These are phyloP conservation scores for Sander lucioperca DNA, from an alignment of 2,113 vertebrate species.

Conservation along the genomic window DNA sequence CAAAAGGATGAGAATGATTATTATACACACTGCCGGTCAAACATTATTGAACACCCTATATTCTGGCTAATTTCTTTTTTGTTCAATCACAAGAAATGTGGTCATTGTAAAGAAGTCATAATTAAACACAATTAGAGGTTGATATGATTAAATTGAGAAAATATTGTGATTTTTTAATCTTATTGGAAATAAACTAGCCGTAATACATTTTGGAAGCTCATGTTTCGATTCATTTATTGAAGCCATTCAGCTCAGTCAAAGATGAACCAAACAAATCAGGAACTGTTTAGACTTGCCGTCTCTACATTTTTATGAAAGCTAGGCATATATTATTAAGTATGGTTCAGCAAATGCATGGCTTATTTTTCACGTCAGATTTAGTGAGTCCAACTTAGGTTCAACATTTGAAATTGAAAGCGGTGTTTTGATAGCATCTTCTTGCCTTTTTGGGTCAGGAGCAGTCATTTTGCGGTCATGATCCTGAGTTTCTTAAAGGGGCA, in stretches of 20 bases:
- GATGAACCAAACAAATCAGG: not conserved
- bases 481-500: conserved; percentile 8
- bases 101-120: not conserved
- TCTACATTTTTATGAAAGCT: not conserved
- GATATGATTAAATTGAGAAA: not conserved
- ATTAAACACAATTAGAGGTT: not conserved
- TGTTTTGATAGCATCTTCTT: conserved; percentile 1
- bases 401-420: not conserved
- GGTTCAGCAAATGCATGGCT: not conserved
- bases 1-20: conserved; percentile 4
- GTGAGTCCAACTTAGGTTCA: not conserved
- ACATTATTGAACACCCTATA: conserved; percentile 33
- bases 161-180: not conserved
- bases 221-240: not conserved
- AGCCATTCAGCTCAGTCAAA: not conserved
- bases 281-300: not conserved
- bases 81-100: conserved; percentile 15
- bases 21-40: conserved; percentile 40
- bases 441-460: not conserved
- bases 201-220: not conserved
- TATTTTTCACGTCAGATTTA: not conserved
- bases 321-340: not conserved
- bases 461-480: not conserved
- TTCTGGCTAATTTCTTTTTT: conserved; percentile 6
- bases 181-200: not conserved